phyloP scores from a whole-genome alignment of 1,140 invertebrate species.

The Penaeus japonicus region DNA sequence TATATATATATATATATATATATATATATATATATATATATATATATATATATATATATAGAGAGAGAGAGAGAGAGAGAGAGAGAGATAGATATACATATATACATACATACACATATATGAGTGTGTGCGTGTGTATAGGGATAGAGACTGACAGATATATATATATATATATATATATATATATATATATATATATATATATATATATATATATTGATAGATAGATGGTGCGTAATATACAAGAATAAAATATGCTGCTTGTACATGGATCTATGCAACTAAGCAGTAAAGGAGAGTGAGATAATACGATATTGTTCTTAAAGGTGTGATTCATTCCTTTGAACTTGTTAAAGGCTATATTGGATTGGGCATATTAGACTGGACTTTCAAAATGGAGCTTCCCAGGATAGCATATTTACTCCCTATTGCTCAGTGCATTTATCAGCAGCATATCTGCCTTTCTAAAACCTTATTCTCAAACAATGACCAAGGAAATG shows the following conservation, averaged over 20 bases:
- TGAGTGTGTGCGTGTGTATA: neutral
- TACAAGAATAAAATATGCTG: neutral
- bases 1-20: too few species aligned
- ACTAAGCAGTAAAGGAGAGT: neutral
- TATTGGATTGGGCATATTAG: too few species aligned
- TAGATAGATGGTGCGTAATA: neutral
- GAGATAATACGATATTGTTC: too few species aligned
- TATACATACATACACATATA: neutral
- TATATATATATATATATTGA: neutral
- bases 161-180: neutral
- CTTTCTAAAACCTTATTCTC: too few species aligned
- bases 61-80: too few species aligned
- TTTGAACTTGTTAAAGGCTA: too few species aligned
- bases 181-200: neutral
- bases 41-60: slow-evolving; percentile 1
- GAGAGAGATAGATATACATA: neutral
- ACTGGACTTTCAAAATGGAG: too few species aligned
- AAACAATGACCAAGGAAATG: too few species aligned
- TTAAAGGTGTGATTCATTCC: too few species aligned
- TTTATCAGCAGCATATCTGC: too few species aligned
- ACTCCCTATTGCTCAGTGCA: too few species aligned
- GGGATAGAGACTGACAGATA: neutral
- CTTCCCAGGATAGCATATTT: too few species aligned
- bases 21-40: neutral
- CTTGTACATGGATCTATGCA: neutral